Conservation (phyloP, 1,140 invertebrate genomes). For the Drosophila kikkawai region DNA sequence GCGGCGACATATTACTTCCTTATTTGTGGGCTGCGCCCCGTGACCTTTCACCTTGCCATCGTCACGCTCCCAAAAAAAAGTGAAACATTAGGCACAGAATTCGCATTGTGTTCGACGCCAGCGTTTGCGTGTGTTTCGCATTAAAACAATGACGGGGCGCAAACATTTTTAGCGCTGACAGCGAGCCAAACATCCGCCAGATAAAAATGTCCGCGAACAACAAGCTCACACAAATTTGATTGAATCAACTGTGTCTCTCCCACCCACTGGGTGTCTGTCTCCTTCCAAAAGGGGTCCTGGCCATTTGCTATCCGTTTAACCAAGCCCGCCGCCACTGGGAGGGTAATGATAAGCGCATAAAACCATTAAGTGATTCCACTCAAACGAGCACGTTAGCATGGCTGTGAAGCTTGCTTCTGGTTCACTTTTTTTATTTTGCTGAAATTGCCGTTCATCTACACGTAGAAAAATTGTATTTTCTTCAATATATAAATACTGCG, state of each 20-base stretch:
- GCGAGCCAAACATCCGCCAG: slow-evolving; percentile 79
- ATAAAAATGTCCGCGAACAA: slow-evolving; percentile 67
- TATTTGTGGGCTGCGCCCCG: slow-evolving; percentile 70
- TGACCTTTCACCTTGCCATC: slow-evolving; percentile 56
- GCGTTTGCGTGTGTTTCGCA: slow-evolving; percentile 58
- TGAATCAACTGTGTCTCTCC: slow-evolving; percentile 60
- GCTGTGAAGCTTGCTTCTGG: slow-evolving; percentile 38
- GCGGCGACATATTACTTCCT: slow-evolving; percentile 80
- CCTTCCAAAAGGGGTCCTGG: slow-evolving; percentile 9
- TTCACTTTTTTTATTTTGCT: slow-evolving; percentile 6
- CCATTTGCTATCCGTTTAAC: slow-evolving; percentile 30
- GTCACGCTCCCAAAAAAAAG: slow-evolving; percentile 52
- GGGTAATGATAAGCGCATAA: slow-evolving; percentile 82
- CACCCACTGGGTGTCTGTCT: not conserved
- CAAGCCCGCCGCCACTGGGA: slow-evolving; percentile 45
- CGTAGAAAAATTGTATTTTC: not conserved
- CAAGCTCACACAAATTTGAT: slow-evolving; percentile 58
- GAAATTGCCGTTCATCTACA: slow-evolving; percentile 21
- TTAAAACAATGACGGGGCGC: slow-evolving; percentile 76
- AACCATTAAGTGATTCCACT: slow-evolving; percentile 83
- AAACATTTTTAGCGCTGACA: slow-evolving; percentile 72
- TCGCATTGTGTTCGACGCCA: slow-evolving; percentile 22
- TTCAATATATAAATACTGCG: not conserved
- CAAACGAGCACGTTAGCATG: slow-evolving; percentile 76
- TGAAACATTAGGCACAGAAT: slow-evolving; percentile 65